Conservation (phyloP, 2,888 invertebrate genomes). For the Papilio gigon region DNA sequence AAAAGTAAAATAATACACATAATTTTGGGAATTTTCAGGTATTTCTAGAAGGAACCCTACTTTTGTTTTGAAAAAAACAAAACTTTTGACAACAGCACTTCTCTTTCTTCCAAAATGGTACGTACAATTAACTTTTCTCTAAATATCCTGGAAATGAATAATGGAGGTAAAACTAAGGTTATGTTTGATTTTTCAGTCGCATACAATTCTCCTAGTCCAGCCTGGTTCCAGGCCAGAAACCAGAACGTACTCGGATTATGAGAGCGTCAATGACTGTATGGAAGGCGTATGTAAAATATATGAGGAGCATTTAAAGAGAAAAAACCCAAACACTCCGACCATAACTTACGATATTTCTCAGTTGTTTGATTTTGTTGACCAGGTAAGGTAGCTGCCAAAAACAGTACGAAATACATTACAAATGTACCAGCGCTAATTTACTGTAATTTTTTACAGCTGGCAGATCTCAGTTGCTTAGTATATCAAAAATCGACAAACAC, state of each 20-base stretch:
- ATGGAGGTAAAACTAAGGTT: slow-evolving; percentile 66
- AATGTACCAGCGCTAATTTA: background rate
- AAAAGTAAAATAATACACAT: background rate
- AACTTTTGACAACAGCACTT: slow-evolving; percentile 6
- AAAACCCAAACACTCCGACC: slow-evolving; percentile 97
- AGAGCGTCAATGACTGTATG: slow-evolving; percentile 98
- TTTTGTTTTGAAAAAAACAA: slow-evolving; percentile 19
- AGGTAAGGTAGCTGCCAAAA: slow-evolving; percentile 70
- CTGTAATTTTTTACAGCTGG: slow-evolving; percentile 78
- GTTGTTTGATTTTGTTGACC: slow-evolving; percentile 98
- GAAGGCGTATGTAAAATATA: slow-evolving; percentile 99
- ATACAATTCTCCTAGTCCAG: slow-evolving; percentile 98
- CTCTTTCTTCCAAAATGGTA: slow-evolving; percentile 55
- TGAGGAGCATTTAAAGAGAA: slow-evolving; percentile 97
- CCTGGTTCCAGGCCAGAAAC: slow-evolving; percentile 97
- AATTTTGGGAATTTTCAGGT: slow-evolving; percentile 6
- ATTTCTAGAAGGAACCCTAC: slow-evolving; percentile 27
- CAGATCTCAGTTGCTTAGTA: slow-evolving; percentile 97
- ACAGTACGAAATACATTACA: background rate
- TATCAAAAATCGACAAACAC: slow-evolving; percentile 97
- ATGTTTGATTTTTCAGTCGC: slow-evolving; percentile 87
- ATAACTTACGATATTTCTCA: slow-evolving; percentile 99
- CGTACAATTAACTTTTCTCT: slow-evolving; percentile 42
- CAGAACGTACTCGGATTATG: slow-evolving; percentile 98
- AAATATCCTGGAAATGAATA: slow-evolving; percentile 46